phyloP scores from a whole-genome alignment of 1,140 invertebrate species.

The Drosophila kikkawai region DNA sequence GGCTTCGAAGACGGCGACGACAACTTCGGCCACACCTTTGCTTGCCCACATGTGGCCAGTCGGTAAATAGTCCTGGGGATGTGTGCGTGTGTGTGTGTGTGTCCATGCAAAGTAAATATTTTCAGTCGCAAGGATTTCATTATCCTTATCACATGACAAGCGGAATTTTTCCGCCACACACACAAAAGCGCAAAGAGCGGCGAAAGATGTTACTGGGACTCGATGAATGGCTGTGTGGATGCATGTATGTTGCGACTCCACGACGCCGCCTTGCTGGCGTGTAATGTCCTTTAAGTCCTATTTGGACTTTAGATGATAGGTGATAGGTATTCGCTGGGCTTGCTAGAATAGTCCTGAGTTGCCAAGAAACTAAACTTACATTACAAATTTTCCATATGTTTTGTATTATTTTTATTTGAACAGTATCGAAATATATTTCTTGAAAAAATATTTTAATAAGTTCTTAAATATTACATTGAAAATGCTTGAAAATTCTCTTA shows the following conservation, averaged over 20 bases:
- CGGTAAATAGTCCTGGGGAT: conserved; percentile 56
- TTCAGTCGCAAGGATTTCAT: conserved; percentile 83
- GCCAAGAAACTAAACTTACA: background rate
- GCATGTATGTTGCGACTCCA: conserved; percentile 31
- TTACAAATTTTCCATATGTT: rapidly evolving
- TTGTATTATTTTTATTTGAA: background rate
- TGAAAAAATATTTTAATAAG: too few relatives aligned
- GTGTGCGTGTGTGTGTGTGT: conserved; percentile 7
- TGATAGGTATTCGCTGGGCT: conserved; percentile 4
- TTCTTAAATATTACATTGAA: background rate
- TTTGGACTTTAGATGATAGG: conserved; percentile 69
- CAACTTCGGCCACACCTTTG: conserved; percentile 76
- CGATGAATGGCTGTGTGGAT: conserved; percentile 16
- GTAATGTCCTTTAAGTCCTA: conserved; percentile 77
- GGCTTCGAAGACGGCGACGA: conserved; percentile 69
- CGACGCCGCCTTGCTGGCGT: conserved; percentile 46
- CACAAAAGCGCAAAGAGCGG: conserved; percentile 63
- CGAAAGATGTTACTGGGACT: conserved; percentile 53
- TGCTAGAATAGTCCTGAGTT: background rate
- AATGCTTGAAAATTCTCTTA: background rate
- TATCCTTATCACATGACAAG: conserved; percentile 83
- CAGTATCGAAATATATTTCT: too few relatives aligned
- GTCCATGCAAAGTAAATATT: conserved; percentile 73
- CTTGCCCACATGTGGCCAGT: conserved; percentile 59
- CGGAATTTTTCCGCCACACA: conserved; percentile 65